These are phyloP conservation scores for Zosterops hypoxanthus DNA, from an alignment of 2,113 vertebrate genomes.

Conservation along the genomic window DNA sequence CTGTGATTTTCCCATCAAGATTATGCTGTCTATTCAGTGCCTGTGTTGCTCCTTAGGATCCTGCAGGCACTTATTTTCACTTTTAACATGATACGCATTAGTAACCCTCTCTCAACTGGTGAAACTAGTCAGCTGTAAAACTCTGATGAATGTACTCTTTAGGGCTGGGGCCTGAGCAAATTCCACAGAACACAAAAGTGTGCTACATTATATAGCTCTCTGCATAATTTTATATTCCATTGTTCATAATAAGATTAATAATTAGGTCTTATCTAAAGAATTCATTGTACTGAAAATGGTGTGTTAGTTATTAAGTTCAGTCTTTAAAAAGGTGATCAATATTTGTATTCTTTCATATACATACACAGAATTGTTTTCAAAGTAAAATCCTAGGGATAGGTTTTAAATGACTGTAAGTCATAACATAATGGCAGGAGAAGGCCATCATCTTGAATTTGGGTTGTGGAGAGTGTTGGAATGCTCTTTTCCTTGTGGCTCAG, in stretches of 20 bases:
- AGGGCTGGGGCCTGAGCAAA: background rate
- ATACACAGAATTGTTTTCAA: background rate
- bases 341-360: background rate
- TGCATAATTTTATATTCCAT: background rate
- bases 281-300: background rate
- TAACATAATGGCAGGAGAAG: background rate
- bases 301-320: background rate
- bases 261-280: background rate
- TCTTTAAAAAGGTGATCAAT: background rate
- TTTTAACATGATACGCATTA: background rate
- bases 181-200: background rate
- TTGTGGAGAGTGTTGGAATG: background rate
- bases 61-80: slow-evolving; percentile 14
- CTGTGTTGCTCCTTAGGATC: background rate
- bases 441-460: background rate
- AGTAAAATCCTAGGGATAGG: background rate
- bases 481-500: background rate
- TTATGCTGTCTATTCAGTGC: background rate
- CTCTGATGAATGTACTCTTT: background rate
- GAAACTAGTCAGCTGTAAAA: background rate
- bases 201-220: background rate
- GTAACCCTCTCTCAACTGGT: background rate
- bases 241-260: background rate
- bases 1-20: background rate
- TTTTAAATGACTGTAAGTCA: background rate